Conservation (phyloP, 64 coral and sea anemone species). For the Orbicella faveolata region DNA sequence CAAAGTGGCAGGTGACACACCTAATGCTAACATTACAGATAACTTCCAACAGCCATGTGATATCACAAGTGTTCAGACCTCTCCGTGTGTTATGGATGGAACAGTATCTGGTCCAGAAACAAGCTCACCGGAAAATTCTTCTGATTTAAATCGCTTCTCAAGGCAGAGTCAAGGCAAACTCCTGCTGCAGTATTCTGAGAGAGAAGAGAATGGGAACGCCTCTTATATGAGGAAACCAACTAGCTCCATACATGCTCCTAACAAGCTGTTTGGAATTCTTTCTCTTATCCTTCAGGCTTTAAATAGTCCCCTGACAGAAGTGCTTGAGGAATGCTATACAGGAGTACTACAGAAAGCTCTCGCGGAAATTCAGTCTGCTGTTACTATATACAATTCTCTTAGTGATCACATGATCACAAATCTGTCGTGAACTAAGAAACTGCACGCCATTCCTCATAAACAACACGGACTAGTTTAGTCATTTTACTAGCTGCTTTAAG, state of each 20-base stretch:
- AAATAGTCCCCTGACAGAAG: neutral
- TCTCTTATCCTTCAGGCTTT: slow-evolving; percentile 16
- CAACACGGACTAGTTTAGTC: no score
- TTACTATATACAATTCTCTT: neutral
- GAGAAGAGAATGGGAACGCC: neutral
- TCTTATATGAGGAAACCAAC: neutral
- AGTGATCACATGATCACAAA: neutral
- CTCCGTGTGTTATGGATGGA: neutral
- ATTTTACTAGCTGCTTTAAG: no score
- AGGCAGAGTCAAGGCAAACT: neutral
- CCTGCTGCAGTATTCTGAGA: neutral
- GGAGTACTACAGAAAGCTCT: neutral
- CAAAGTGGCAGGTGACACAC: neutral
- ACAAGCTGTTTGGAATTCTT: slow-evolving; percentile 8
- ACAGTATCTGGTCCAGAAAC: no score
- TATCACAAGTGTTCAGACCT: no score
- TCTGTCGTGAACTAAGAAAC: no score
- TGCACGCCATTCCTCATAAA: no score
- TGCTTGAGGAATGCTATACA: slow-evolving; percentile 2
- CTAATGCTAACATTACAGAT: neutral
- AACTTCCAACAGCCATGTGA: neutral
- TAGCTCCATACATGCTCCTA: neutral
- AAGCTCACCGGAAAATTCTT: neutral
- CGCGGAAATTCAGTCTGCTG: neutral
- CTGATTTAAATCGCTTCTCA: neutral